phyloP scores from a whole-genome alignment of 2,888 invertebrate genomes.

The Limenitis arthemis region DNA sequence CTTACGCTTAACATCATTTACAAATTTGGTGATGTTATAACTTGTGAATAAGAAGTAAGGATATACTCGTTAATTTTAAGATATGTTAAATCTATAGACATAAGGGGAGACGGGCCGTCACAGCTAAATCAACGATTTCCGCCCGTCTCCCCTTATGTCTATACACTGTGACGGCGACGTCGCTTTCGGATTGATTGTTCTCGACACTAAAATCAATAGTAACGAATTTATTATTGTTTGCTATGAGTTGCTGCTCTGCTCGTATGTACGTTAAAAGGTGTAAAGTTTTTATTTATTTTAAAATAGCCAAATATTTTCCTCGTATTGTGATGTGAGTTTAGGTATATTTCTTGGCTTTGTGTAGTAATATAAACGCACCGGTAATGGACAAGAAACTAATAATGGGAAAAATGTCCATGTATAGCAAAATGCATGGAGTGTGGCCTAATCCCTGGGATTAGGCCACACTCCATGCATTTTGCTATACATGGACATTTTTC shows the following conservation, averaged over 20 bases:
- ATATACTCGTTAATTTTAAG: slow-evolving; percentile 14
- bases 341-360: too few species aligned
- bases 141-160: too few species aligned
- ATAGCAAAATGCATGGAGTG: too few species aligned
- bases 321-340: too few species aligned
- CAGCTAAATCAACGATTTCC: slow-evolving; percentile 65
- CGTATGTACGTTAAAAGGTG: neutral
- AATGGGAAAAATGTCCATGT: too few species aligned
- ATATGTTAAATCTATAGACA: slow-evolving; percentile 29
- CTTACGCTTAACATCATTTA: too few species aligned
- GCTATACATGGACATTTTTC: too few species aligned
- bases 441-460: too few species aligned
- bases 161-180: slow-evolving; percentile 43
- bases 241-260: slow-evolving; percentile 21
- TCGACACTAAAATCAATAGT: slow-evolving; percentile 64
- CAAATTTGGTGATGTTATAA: neutral
- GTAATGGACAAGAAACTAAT: too few species aligned
- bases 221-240: slow-evolving; percentile 54
- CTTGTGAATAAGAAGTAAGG: neutral
- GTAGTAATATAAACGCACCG: too few species aligned
- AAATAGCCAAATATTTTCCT: too few species aligned
- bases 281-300: neutral
- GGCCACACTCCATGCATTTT: too few species aligned
- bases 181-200: slow-evolving; percentile 57
- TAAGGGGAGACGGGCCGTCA: slow-evolving; percentile 52